phyloP scores from a whole-genome alignment of 2,113 vertebrate species.

The Gambusia affinis region DNA sequence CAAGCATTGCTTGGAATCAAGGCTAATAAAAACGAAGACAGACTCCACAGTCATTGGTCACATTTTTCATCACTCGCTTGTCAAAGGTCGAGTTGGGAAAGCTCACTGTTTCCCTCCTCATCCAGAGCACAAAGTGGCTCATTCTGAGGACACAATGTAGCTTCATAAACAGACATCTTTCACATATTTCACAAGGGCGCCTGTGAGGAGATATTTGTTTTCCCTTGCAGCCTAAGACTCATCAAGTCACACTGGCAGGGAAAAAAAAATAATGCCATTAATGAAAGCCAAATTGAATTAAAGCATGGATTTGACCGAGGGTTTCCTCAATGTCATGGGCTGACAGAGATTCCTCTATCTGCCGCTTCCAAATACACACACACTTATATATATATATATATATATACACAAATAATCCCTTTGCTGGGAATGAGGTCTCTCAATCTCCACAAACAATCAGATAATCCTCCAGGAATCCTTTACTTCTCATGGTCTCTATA shows the following conservation, averaged over 20 bases:
- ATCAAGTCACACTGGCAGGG: conserved; percentile 53
- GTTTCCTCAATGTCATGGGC: conserved; percentile 75
- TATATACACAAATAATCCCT: conserved; percentile 51
- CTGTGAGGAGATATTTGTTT: conserved; percentile 62
- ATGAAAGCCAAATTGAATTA: conserved; percentile 77
- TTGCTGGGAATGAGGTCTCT: conserved; percentile 74
- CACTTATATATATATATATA: conserved; percentile 53
- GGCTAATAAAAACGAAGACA: conserved; percentile 44
- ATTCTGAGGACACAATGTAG: conserved; percentile 39
- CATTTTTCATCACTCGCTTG: conserved; percentile 28
- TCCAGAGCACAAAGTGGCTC: conserved; percentile 31
- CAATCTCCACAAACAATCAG: conserved; percentile 80
- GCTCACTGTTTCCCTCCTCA: conserved; percentile 12
- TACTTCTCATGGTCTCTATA: conserved; percentile 71
- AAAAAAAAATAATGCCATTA: conserved; percentile 71
- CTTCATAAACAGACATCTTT: conserved; percentile 51
- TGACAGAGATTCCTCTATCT: conserved; percentile 65
- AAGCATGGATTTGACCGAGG: conserved; percentile 71
- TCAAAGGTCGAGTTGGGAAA: conserved; percentile 42
- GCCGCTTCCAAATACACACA: conserved; percentile 37
- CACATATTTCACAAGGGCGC: conserved; percentile 38
- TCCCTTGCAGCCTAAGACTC: conserved; percentile 64
- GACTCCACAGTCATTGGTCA: conserved; percentile 11
- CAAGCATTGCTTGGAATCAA: neutral
- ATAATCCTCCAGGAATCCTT: conserved; percentile 79